Percentiles rank a stretch among this genome's conserved stretches.
Conservation (phyloP, 2,797 vertebrate species). For the Acanthiza pusilla region DNA sequence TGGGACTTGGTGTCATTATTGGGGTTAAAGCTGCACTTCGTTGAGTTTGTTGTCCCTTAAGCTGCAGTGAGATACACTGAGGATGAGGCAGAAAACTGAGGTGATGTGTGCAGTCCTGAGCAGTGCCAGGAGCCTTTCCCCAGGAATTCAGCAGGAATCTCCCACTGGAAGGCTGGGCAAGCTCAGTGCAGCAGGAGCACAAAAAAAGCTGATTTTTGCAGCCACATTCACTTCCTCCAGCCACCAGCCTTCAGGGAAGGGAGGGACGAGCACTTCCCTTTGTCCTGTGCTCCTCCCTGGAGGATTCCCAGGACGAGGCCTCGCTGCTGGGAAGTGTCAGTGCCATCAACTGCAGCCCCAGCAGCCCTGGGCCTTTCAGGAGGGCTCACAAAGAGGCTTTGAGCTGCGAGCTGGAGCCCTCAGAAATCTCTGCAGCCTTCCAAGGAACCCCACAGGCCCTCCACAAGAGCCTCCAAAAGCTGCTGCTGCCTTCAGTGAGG, state of each 20-base stretch:
- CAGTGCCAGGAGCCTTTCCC: neutral
- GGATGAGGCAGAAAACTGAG: neutral
- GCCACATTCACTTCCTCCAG: neutral
- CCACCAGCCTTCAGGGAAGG: neutral
- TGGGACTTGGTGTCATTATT: neutral
- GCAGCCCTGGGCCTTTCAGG: slow-evolving; percentile 26
- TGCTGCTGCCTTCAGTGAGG: slow-evolving; percentile 17
- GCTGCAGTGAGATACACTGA: neutral
- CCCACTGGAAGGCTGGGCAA: neutral
- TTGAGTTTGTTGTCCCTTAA: neutral
- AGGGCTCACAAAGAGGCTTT: slow-evolving; percentile 28
- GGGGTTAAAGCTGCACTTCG: neutral
- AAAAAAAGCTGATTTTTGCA: neutral
- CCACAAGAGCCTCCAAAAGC: slow-evolving; percentile 40
- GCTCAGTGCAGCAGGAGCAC: neutral
- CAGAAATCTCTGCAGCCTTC: slow-evolving; percentile 61
- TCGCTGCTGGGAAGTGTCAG: neutral
- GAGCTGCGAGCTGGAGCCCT: slow-evolving; percentile 36
- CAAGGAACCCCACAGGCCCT: slow-evolving; percentile 59
- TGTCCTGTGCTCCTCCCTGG: neutral
- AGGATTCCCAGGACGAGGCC: neutral
- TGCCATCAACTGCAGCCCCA: neutral
- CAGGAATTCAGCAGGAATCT: neutral
- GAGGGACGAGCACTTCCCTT: neutral
- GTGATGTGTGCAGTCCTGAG: neutral